A percentile compares a stretch with the other conserved stretches of the same genome.
Evolutionary conservation across 2,797 vertebrate species (phyloP).

Genomic region (Pachyuromys duprasi): DNA sequence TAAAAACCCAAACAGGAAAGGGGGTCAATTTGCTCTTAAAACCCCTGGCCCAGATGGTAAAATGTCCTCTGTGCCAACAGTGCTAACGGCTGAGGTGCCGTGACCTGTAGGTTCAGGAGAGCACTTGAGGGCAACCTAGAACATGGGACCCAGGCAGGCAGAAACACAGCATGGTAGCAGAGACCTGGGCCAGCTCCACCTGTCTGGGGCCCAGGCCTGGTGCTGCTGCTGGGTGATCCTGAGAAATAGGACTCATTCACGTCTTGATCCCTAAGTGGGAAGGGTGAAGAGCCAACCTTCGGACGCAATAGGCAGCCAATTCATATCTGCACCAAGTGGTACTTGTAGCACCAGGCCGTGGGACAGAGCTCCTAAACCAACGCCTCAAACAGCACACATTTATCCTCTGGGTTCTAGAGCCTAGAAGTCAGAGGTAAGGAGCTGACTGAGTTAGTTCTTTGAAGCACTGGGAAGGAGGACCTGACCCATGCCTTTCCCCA

Average conservation of each 20-base stretch:
- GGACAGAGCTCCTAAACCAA: neutral
- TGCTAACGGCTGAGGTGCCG: neutral
- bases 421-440: neutral
- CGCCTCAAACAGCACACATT: no score
- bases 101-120: neutral
- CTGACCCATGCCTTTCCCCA: no score
- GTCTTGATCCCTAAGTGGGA: neutral
- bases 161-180: neutral
- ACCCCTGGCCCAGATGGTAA: neutral
- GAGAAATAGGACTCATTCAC: neutral
- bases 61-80: neutral
- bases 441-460: neutral
- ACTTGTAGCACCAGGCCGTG: neutral
- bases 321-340: neutral
- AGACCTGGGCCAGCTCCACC: neutral
- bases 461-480: neutral
- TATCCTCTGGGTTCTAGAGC: neutral
- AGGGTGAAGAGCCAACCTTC: neutral
- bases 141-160: neutral
- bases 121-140: neutral
- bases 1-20: neutral
- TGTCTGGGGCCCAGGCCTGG: neutral
- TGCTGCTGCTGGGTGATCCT: neutral
- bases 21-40: neutral
- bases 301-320: neutral